phyloP scores from a whole-genome alignment of 2,888 invertebrate genomes.

The Rhyacophila evoluta region DNA sequence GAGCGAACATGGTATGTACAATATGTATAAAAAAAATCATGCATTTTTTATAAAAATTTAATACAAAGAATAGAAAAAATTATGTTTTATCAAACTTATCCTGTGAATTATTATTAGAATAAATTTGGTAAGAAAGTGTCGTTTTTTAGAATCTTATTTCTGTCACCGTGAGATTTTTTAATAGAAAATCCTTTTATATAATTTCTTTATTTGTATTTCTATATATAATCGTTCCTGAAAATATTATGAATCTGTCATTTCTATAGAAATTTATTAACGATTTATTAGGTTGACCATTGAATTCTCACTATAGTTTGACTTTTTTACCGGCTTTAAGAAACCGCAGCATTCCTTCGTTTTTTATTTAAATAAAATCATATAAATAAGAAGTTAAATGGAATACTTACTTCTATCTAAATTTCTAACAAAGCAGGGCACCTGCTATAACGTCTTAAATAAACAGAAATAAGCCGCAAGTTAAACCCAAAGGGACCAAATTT shows the following conservation, averaged over 20 bases:
- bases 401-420: constrained; percentile 27
- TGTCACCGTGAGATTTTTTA: no score
- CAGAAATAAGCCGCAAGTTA: constrained; percentile 25
- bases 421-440: constrained; percentile 34
- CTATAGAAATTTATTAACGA: not conserved
- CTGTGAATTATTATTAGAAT: no score
- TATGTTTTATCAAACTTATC: no score
- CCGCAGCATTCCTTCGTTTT: constrained; percentile 16
- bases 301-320: not conserved
- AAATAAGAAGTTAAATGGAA: constrained; percentile 37
- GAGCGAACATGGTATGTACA: no score
- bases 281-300: constrained; percentile 5
- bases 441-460: constrained; percentile 1
- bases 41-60: no score
- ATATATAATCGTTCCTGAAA: not conserved
- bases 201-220: no score
- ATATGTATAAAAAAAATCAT: no score
- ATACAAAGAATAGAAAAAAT: no score
- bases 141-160: no score
- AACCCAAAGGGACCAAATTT: constrained; percentile 37
- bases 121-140: no score
- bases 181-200: no score
- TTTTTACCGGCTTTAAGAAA: not conserved
- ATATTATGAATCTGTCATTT: constrained; percentile 3
- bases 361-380: constrained; percentile 25